A percentile compares a stretch with the other conserved stretches of the same genome.
Evolutionary conservation across 1,140 invertebrate genomes (phyloP).

Genomic region (Ylistrum balloti): DNA sequence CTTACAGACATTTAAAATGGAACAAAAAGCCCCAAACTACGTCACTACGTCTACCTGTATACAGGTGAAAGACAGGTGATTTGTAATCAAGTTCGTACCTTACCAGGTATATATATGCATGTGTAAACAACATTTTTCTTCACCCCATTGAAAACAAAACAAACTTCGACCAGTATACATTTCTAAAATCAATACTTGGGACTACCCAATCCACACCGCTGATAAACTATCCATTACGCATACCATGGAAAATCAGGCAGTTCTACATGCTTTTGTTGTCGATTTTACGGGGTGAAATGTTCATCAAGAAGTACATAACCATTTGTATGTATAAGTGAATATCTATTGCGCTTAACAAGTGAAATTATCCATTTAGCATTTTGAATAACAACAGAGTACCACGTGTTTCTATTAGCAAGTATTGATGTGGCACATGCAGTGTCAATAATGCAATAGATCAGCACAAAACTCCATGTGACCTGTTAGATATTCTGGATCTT

Average conservation of each 20-base stretch:
- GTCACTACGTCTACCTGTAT: background rate
- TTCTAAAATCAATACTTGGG: constrained; percentile 8
- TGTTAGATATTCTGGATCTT: background rate
- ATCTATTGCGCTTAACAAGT: background rate
- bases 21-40: background rate
- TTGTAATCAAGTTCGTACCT: background rate
- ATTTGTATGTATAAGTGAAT: background rate
- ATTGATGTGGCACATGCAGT: constrained; percentile 15
- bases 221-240: background rate
- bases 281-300: background rate
- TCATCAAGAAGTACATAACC: background rate
- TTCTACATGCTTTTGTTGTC: background rate
- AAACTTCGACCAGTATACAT: constrained; percentile 3
- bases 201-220: background rate
- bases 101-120: background rate
- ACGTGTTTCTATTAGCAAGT: background rate
- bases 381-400: constrained; percentile 34
- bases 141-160: background rate
- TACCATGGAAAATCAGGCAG: background rate
- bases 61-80: constrained; percentile 14
- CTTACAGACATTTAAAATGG: constrained; percentile 27
- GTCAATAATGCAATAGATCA: background rate
- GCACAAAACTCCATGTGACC: background rate
- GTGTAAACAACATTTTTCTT: constrained; percentile 29
- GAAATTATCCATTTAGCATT: background rate